These are phyloP conservation scores for Siniperca obscura DNA, from an alignment of 2,797 vertebrate genomes.

Conservation along the genomic window DNA sequence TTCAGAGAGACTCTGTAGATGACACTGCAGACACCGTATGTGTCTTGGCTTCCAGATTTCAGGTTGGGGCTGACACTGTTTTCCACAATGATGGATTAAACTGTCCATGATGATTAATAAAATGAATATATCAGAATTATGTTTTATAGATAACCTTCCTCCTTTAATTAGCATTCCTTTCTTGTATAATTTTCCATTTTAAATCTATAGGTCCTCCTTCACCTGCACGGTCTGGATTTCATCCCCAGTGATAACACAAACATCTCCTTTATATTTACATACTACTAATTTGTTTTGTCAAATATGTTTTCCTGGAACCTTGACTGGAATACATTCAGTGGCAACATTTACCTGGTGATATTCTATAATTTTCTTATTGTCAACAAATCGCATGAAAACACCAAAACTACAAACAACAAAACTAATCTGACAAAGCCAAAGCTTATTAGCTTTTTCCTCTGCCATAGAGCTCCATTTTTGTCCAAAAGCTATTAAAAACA, in stretches of 20 bases:
- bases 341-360: background rate
- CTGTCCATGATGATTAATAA: slow-evolving; percentile 41
- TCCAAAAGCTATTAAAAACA: background rate
- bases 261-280: slow-evolving; percentile 2
- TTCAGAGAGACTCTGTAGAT: slow-evolving; percentile 49
- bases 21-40: slow-evolving; percentile 57
- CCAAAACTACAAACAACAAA: background rate
- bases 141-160: background rate
- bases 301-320: background rate
- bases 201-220: background rate
- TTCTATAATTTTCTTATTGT: background rate
- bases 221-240: slow-evolving; percentile 6
- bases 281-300: background rate
- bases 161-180: slow-evolving; percentile 16
- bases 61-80: background rate
- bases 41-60: slow-evolving; percentile 13
- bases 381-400: background rate
- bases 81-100: slow-evolving; percentile 38
- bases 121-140: slow-evolving; percentile 9
- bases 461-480: background rate
- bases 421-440: background rate
- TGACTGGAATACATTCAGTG: background rate
- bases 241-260: slow-evolving; percentile 16
- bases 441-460: background rate
- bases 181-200: background rate